Base-by-base conservation (phyloP, 2,888 invertebrate genomes). In the Metopia argyrocephala region DNA sequence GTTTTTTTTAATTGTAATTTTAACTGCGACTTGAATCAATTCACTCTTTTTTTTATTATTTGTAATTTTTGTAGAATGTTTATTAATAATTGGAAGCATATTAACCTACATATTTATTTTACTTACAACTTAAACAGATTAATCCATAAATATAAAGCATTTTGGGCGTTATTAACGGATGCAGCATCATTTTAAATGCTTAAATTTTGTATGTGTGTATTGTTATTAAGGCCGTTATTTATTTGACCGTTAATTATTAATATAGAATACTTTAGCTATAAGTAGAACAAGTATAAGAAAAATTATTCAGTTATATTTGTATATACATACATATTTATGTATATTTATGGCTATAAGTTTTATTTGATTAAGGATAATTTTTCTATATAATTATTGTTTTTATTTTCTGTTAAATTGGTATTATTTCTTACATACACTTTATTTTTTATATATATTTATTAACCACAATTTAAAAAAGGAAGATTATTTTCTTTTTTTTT, bases 51-150 rank as follows among this genome's bases (percentile, higher is more conserved):
- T 20, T 45, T 61, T 46, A 15, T 62, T 25, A 20, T 28, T 56
- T 38, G 38, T 12, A 9, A 38, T 38, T 38, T 38, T 38, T 12
- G 15, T 9, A 9, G 38, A 20, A 5, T 69, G 27, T 68, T 56
- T 68, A n/a, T 20, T n/a, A n/a, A n/a, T n/a, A n/a, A n/a, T n/a
- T n/a, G n/a, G n/a, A 15, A n/a, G 23, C 50, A 56, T 75, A 46
- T 56, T 15, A 45, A 68, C 27, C 18, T 9, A n/a, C 20, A 18
- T 3, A 62, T 84, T 54, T 69, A 79, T 65, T 82, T 84, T 87
- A 87, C 87, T 87, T 87, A 87, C 87, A 86, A 82, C 87, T 85
- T 76, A 87, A 85, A 83, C 85, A 86, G 83, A 86, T 84, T 85
- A 87, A 85, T 84, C 82, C 82, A 69, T 75, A 70, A 31, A 74